Base-by-base conservation (phyloP, 2,113 vertebrate genomes). In the Ochotona curzoniae region DNA sequence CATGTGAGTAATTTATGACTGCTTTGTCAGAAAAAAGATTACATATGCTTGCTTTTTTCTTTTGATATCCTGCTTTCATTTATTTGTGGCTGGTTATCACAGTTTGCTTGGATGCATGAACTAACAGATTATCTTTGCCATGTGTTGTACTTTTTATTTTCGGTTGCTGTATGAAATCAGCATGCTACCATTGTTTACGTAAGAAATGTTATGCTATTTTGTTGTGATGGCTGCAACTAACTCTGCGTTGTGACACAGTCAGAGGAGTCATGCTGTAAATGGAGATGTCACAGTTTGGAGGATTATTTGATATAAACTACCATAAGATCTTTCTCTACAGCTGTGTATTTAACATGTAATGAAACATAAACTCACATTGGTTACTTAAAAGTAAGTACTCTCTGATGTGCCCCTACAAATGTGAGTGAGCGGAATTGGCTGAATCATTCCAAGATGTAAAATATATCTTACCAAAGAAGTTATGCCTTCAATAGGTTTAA, bases 1-100 rank as follows among this genome's bases (percentile, higher is more conserved):
- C 99, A 99, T 98, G 99, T 99, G 98, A 99, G 99, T 99, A 99
- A 94, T 93, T 97, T 94, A 78, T 94, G 63, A 92, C 47, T 96
- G 95, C 66, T 91, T 86, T 93, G 86, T 89, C 92, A 60, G 95
- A 93, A 96, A 97, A 95, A 44, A 96, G 15, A 92, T 74, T 95
- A 38, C 90, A 95, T 69, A 20, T 91, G 89, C 85, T 93, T 95
- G 54, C 95, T 79, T 95, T 76, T 79, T 95, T 76, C 23, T 83
- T 76, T 67, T 91, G n/a, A 92, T 90, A 81, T 63, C 67, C 35
- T 38, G 90, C 94, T 95, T 93, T 93, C 18, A 2, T 30, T 87
- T 80, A 57, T 47, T 73, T 64, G 8, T 87, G 18, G 54, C 18
- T 57, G 14, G 18, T 57, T 18, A 57, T 57, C 14, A 57, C 71